A percentile compares a stretch with the other conserved stretches of the same genome.
Conservation (phyloP, 1,140 invertebrate genomes). For the Papilio xuthus region DNA sequence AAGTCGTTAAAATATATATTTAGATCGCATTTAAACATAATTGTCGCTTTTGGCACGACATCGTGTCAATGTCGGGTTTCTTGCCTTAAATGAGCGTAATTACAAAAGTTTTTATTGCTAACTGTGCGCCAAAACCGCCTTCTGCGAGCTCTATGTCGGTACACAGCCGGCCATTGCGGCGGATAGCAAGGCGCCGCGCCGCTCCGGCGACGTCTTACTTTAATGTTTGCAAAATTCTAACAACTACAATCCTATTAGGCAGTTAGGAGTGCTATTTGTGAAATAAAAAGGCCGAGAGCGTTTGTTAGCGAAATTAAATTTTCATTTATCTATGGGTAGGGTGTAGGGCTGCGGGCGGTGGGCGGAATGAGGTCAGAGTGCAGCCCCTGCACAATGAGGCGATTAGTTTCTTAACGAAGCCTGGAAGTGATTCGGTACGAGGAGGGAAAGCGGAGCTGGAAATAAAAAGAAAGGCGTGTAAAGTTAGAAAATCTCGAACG, state of each 20-base stretch:
- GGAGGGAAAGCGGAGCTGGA: constrained; percentile 42
- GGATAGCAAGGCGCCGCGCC: constrained; percentile 44
- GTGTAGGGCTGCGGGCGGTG: constrained; percentile 35
- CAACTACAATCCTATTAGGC: constrained; percentile 43
- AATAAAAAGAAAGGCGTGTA: constrained; percentile 52
- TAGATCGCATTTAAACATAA: constrained; percentile 70
- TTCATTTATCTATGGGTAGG: constrained; percentile 54
- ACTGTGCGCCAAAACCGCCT: constrained; percentile 74
- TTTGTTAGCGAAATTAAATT: constrained; percentile 54
- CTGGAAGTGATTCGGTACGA: constrained; percentile 50
- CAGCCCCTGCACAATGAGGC: constrained; percentile 61
- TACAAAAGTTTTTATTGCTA: constrained; percentile 80
- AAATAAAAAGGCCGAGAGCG: constrained; percentile 37
- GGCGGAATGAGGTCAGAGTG: constrained; percentile 56
- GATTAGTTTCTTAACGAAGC: constrained; percentile 67
- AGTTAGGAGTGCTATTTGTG: constrained; percentile 18
- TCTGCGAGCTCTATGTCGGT: constrained; percentile 56
- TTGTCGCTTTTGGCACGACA: constrained; percentile 77
- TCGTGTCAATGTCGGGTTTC: constrained; percentile 70
- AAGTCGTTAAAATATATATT: constrained; percentile 54
- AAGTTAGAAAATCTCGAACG: constrained; percentile 55
- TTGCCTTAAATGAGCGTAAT: constrained; percentile 78
- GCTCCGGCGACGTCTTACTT: constrained; percentile 49
- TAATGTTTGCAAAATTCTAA: constrained; percentile 52
- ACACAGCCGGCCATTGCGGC: constrained; percentile 49